phyloP scores from a whole-genome alignment of 2,888 invertebrate genomes.

The Drosophila paranaensis region DNA sequence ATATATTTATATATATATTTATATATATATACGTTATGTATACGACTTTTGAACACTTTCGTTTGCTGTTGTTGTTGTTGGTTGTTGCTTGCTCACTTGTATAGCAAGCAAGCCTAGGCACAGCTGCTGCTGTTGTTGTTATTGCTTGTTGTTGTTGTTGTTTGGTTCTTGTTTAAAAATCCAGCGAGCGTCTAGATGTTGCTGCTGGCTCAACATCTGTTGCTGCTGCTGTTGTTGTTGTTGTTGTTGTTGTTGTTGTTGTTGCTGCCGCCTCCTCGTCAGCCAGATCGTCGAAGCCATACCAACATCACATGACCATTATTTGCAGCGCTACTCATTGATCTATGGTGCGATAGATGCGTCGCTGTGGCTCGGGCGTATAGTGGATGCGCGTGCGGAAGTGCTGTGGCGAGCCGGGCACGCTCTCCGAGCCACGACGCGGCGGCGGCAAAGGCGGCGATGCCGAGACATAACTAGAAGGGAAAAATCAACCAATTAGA shows the following conservation, averaged over 20 bases:
- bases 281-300: slow-evolving; percentile 81
- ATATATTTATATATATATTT: no score
- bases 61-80: slow-evolving; percentile 48
- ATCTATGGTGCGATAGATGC: slow-evolving; percentile 86
- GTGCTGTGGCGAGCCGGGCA: slow-evolving; percentile 89
- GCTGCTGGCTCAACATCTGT: background rate
- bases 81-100: slow-evolving; percentile 21
- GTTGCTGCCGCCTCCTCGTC: slow-evolving; percentile 20
- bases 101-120: slow-evolving; percentile 14
- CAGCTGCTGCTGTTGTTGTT: slow-evolving; percentile 5
- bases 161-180: slow-evolving; percentile 6
- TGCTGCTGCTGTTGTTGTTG: slow-evolving; percentile 13
- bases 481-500: background rate
- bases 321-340: slow-evolving; percentile 85
- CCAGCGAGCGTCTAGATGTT: slow-evolving; percentile 1
- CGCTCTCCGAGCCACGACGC: slow-evolving; percentile 88
- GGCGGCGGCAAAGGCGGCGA: slow-evolving; percentile 85
- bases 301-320: slow-evolving; percentile 85
- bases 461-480: slow-evolving; percentile 85
- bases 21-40: slow-evolving; percentile 40
- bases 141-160: slow-evolving; percentile 7
- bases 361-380: slow-evolving; percentile 87
- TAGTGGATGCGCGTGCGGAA: slow-evolving; percentile 88
- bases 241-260: slow-evolving; percentile 12
- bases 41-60: slow-evolving; percentile 74